Conservation (phyloP, 2,888 invertebrate species). For the Fragum fragum region DNA sequence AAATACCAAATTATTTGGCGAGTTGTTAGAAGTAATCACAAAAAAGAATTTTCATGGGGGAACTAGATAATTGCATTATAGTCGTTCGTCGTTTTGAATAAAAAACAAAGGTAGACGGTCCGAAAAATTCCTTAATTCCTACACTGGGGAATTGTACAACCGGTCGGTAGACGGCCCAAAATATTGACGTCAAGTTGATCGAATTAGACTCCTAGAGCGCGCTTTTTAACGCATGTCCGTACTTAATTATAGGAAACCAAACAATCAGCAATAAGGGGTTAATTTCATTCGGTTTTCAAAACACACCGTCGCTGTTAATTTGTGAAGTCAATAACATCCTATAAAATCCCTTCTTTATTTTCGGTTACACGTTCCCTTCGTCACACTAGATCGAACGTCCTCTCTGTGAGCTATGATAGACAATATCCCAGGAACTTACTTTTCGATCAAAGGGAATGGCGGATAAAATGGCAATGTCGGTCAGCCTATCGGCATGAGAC, state of each 20-base stretch:
- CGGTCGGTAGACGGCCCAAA: neutral
- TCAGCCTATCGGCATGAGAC: no score
- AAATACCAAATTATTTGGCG: no score
- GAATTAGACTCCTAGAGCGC: conserved; percentile 29
- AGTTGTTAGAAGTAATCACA: no score
- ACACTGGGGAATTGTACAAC: conserved; percentile 24
- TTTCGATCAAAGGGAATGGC: no score
- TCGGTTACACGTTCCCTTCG: no score
- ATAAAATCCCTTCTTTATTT: neutral
- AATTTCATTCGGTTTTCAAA: conserved; percentile 59
- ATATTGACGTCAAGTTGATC: conserved; percentile 2
- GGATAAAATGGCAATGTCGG: no score
- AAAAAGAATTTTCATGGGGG: conserved; percentile 18
- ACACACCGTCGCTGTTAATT: conserved; percentile 36
- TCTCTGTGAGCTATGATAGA: no score
- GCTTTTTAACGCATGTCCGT: conserved; percentile 26
- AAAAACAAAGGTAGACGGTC: conserved; percentile 25
- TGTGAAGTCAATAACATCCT: conserved; percentile 30
- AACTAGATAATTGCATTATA: neutral
- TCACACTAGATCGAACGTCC: no score
- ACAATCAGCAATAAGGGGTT: conserved; percentile 47
- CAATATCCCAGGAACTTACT: no score
- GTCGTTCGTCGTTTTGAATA: conserved; percentile 6
- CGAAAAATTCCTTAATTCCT: conserved; percentile 15
- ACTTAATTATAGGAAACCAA: conserved; percentile 49